These are phyloP conservation scores for Emberiza fucata DNA, from an alignment of 2,113 vertebrate genomes.

Conservation along the genomic window DNA sequence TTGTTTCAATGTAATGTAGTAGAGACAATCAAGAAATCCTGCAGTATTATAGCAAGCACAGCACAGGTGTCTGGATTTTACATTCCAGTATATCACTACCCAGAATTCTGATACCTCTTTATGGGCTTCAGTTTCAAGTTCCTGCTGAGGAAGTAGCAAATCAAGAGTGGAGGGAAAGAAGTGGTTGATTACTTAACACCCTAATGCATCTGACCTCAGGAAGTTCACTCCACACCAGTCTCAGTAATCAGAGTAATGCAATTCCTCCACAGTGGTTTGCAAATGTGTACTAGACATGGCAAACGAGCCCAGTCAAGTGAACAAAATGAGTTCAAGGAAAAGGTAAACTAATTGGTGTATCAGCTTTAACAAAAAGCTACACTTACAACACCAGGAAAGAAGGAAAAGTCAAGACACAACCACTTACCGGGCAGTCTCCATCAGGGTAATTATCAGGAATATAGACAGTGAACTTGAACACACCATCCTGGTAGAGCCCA, in stretches of 20 bases:
- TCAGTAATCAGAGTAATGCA: neutral
- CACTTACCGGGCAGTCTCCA: slow-evolving; percentile 91
- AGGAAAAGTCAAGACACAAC: neutral
- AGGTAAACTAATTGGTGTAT: neutral
- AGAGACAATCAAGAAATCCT: neutral
- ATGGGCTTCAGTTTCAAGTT: neutral
- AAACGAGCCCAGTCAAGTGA: neutral
- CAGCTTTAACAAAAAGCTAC: neutral
- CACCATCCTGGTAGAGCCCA: slow-evolving; percentile 96
- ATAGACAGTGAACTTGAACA: slow-evolving; percentile 98
- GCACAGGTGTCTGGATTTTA: neutral
- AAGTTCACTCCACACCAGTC: neutral
- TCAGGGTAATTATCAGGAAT: slow-evolving; percentile 99
- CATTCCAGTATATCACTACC: neutral
- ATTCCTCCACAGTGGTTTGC: neutral
- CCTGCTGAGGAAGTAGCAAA: neutral
- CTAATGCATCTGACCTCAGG: neutral
- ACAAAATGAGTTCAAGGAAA: neutral
- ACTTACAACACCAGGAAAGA: neutral
- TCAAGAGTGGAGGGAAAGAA: neutral
- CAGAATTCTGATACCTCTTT: neutral
- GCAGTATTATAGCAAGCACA: neutral
- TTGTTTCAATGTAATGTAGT: neutral
- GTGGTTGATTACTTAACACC: neutral
- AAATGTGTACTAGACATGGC: neutral